Conservation (phyloP, 2,888 invertebrate species). For the Platycnemis pennipes region DNA sequence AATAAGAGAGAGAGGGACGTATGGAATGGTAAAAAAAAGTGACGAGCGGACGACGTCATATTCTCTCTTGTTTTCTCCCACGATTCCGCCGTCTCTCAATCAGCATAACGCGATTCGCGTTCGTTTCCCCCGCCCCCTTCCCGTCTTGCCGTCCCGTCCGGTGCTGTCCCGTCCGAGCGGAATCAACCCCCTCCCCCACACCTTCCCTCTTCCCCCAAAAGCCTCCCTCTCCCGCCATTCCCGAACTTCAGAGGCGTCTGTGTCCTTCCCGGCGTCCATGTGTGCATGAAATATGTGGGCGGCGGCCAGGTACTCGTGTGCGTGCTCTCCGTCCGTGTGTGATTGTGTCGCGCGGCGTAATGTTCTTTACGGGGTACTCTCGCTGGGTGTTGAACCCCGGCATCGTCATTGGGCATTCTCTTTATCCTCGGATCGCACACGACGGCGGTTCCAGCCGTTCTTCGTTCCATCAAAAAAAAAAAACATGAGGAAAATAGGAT, state of each 20-base stretch:
- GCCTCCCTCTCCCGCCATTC: neutral
- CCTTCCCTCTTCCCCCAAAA: neutral
- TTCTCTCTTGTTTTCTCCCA: neutral
- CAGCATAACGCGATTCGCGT: conserved; percentile 59
- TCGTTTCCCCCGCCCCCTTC: neutral
- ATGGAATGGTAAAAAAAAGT: neutral
- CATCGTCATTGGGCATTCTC: conserved; percentile 64
- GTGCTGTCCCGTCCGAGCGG: neutral
- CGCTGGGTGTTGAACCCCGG: conserved; percentile 63
- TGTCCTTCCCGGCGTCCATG: neutral
- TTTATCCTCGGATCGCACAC: neutral
- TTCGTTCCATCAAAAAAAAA: conserved; percentile 1
- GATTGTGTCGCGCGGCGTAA: conserved; percentile 35
- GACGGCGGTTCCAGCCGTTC: conserved; percentile 20
- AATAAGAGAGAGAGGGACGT: neutral
- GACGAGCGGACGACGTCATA: neutral
- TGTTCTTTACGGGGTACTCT: conserved; percentile 66
- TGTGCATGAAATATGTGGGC: conserved; percentile 13
- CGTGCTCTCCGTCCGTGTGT: neutral
- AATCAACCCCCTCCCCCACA: neutral
- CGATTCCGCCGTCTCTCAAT: conserved; percentile 44
- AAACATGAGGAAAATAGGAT: neutral
- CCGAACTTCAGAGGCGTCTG: conserved; percentile 10
- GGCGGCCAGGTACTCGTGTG: neutral
- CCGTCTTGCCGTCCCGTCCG: conserved; percentile 23